Evolutionary conservation across 2,888 invertebrate species (phyloP).

Genomic region (Nasonia oneida): DNA sequence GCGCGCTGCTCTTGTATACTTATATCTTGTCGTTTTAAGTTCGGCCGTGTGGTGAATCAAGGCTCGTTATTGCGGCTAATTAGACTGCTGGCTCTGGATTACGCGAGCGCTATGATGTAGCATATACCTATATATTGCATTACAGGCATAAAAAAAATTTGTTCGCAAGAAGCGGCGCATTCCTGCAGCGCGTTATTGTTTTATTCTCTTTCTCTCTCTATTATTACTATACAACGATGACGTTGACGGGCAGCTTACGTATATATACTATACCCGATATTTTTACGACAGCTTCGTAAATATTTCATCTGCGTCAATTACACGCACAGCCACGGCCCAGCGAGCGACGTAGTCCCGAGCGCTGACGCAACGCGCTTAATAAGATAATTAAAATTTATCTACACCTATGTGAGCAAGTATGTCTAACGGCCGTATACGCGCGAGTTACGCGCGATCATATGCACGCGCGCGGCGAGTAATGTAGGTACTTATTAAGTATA

Average conservation of each 20-base stretch:
- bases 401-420: slow-evolving; percentile 6
- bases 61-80: not conserved
- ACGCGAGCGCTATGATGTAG: not conserved
- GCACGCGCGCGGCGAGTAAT: not conserved
- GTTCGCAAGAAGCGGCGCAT: not conserved
- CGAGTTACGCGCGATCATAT: too few species aligned
- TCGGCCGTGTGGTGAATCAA: slow-evolving; percentile 1
- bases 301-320: slow-evolving; percentile 19
- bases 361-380: slow-evolving; percentile 7
- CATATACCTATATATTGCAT: not conserved
- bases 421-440: not conserved
- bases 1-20: not conserved
- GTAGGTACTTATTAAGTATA: too few species aligned
- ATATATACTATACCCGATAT: not conserved
- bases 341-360: not conserved
- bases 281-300: not conserved
- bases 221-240: not conserved
- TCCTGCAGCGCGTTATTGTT: not conserved
- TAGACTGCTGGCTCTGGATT: slow-evolving; percentile 9
- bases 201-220: not conserved
- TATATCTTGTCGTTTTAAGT: not conserved
- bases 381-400: slow-evolving; percentile 25
- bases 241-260: not conserved
- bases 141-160: not conserved
- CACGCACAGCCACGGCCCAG: not conserved